These are phyloP conservation scores for Sebastes paucispinis DNA, from an alignment of 2,797 vertebrate species.

Conservation along the genomic window DNA sequence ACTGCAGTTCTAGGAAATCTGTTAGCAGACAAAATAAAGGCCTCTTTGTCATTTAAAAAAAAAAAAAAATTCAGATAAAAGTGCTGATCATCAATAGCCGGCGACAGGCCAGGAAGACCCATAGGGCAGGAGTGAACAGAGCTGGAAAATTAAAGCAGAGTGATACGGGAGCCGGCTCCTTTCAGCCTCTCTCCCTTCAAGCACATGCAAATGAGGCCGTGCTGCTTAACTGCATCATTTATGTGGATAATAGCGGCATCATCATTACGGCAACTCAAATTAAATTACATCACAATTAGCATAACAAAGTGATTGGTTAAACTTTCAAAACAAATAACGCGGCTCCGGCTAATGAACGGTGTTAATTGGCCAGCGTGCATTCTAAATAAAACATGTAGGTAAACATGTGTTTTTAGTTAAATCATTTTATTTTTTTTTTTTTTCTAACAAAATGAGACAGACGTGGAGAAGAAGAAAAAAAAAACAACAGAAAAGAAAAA, in stretches of 20 bases:
- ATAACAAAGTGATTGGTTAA: conserved; percentile 99
- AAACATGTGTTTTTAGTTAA: conserved; percentile 94
- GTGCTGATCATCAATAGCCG: conserved; percentile 95
- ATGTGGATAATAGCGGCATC: conserved; percentile 99
- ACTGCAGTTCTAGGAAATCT: conserved; percentile 86
- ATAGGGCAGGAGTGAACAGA: conserved; percentile 97
- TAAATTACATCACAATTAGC: conserved; percentile 99
- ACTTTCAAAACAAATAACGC: conserved; percentile 99
- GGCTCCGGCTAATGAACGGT: conserved; percentile 95
- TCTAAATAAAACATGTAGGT: conserved; percentile 98
- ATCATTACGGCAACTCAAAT: conserved; percentile 99
- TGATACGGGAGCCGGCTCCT: conserved; percentile 87
- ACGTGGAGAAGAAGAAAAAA: conserved; percentile 77
- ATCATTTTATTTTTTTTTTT: conserved; percentile 79
- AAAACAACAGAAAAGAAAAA: neutral
- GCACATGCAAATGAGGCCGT: conserved; percentile 99
- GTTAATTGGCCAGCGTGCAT: conserved; percentile 97
- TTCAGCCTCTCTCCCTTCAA: conserved; percentile 94
- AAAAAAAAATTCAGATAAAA: conserved; percentile 90
- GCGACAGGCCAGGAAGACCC: conserved; percentile 92
- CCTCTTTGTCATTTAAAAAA: conserved; percentile 85
- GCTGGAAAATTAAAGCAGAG: conserved; percentile 98
- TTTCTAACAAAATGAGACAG: conserved; percentile 56
- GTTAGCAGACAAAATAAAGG: conserved; percentile 76
- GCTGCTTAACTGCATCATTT: conserved; percentile 99